These are phyloP conservation scores for Axis porcinus DNA, from an alignment of 2,113 vertebrate genomes.

Conservation along the genomic window DNA sequence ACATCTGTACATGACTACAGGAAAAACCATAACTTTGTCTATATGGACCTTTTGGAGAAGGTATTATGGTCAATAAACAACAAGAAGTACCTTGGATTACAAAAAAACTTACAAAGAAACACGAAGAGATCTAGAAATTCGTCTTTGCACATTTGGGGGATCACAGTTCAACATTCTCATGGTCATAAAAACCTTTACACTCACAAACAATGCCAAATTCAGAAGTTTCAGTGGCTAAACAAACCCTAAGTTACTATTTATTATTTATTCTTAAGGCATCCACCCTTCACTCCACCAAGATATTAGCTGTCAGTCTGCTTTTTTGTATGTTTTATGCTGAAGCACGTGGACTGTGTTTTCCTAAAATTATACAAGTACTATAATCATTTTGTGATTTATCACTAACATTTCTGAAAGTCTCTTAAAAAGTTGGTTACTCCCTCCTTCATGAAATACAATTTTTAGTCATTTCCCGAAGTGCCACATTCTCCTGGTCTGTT, in stretches of 20 bases:
- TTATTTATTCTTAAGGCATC: background rate
- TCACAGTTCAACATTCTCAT: background rate
- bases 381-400: background rate
- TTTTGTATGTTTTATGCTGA: background rate
- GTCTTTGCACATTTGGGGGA: background rate
- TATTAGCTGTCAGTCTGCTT: background rate
- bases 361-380: background rate
- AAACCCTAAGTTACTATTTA: background rate
- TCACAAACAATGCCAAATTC: background rate
- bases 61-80: background rate
- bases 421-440: background rate
- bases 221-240: background rate
- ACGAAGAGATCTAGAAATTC: background rate
- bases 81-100: background rate
- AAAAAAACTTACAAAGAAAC: background rate
- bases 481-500: background rate
- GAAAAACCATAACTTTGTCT: background rate
- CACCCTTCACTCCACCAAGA: background rate
- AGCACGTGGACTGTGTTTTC: background rate
- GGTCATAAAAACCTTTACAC: background rate
- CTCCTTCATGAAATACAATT: background rate
- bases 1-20: background rate
- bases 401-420: background rate
- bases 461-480: background rate
- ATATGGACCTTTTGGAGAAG: background rate